Evolutionary conservation across 2,888 invertebrate genomes (phyloP).

Genomic region (Meiosimyza platycephala): DNA sequence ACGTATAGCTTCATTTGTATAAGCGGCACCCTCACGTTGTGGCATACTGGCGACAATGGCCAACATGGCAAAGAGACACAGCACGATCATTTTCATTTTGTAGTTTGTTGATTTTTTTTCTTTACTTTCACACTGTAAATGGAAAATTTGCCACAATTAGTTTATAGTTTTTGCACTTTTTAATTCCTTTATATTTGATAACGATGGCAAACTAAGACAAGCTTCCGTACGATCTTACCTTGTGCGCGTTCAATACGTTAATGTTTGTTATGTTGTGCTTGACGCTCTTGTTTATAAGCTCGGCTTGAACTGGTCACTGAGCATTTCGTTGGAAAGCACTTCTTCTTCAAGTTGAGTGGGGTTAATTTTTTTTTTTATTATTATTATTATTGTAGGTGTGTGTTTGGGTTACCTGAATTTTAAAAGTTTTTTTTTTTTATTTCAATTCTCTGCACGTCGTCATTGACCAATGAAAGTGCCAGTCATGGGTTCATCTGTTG

Average conservation of each 20-base stretch:
- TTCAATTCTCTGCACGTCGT: slow-evolving; percentile 17
- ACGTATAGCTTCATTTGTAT: slow-evolving; percentile 86
- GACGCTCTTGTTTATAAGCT: slow-evolving; percentile 58
- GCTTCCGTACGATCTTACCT: slow-evolving; percentile 53
- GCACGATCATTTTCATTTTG: slow-evolving; percentile 46
- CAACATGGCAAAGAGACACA: slow-evolving; percentile 48
- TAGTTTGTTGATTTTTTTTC: slow-evolving; percentile 22
- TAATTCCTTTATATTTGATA: slow-evolving; percentile 23
- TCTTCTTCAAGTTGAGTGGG: background rate
- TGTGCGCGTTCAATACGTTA: slow-evolving; percentile 52
- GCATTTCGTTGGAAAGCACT: slow-evolving; percentile 17
- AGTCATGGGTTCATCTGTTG: slow-evolving; percentile 18
- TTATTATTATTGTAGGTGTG: slow-evolving; percentile 12
- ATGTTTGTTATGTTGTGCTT: slow-evolving; percentile 54
- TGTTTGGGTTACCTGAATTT: background rate
- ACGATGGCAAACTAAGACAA: slow-evolving; percentile 19
- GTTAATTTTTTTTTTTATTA: background rate
- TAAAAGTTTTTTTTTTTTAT: background rate
- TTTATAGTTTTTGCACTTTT: slow-evolving; percentile 24
- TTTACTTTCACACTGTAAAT: slow-evolving; percentile 15
- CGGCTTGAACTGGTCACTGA: slow-evolving; percentile 41
- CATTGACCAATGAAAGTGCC: slow-evolving; percentile 26
- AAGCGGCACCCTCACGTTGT: slow-evolving; percentile 83
- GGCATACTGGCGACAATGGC: slow-evolving; percentile 50
- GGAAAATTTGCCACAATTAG: slow-evolving; percentile 31